Base-by-base conservation (phyloP, 2,113 vertebrate species). In the Channa maculata region DNA sequence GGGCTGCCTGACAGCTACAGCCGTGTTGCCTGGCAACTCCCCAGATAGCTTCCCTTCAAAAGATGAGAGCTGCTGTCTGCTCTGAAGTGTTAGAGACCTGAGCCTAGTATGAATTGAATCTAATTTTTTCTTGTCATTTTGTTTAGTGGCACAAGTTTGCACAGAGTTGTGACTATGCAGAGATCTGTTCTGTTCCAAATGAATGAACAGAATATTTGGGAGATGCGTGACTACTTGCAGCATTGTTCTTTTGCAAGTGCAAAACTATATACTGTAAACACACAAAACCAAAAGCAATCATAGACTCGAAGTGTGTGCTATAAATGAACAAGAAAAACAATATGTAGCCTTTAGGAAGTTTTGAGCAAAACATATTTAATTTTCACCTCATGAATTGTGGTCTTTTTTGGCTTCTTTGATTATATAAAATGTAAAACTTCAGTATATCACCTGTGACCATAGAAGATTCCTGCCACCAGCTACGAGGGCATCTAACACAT, bases 21-120 rank as follows among this genome's bases (percentile, higher is more conserved):
- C 82, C 78, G 71, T 86, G 92, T 94, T 93, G 92, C 92, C 88
- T 89, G 87, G 93, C 91, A 93, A 94, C 93, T 89, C 84, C 85
- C 82, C 79, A 92, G 84, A 93, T 87, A 82, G 71, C 76, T 85
- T 85, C 73, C 70, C 70, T 11, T 80, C 68, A 75, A 78, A 78
- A 77, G 50, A 80, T 58, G 24, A 75, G 80, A 67, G 68, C 83
- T 83, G 54, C 61, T 58, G 74, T 70, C 75, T 91, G 89, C 77
- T 89, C 51, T 65, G 71, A 75, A 57, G 84, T 62, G 82, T 90
- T 87, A 87, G 73, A 86, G 76, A 81, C 64, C 76, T 51, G 24
- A 62, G 66, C 63, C 83, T 88, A 84, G 88, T 88, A 80, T 85
- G 85, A 84, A 70, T 83, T 82, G 73, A 82, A 89, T 88, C 85